Conservation (phyloP, 2,888 invertebrate species). For the Ariolimax columbianus region DNA sequence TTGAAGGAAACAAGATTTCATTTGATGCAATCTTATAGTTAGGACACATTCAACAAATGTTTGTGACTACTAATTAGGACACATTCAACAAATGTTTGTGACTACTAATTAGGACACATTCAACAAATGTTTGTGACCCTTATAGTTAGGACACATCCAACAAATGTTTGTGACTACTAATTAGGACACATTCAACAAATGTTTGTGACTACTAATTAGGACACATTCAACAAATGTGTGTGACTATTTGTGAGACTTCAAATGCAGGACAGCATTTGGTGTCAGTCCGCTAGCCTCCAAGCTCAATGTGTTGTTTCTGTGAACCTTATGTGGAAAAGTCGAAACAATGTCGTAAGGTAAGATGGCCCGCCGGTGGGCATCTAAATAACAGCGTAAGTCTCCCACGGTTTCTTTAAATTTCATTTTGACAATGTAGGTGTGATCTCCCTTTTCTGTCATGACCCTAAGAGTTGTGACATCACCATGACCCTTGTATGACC, state of each 20-base stretch:
- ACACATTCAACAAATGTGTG: neutral
- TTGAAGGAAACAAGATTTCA: no score
- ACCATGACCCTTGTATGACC: slow-evolving; percentile 69
- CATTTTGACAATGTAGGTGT: slow-evolving; percentile 78
- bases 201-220: no score
- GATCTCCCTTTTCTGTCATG: slow-evolving; percentile 73
- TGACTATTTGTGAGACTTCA: slow-evolving; percentile 56
- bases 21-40: no score
- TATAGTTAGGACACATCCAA: no score
- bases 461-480: slow-evolving; percentile 75
- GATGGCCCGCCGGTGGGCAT: slow-evolving; percentile 61
- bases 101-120: no score
- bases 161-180: no score
- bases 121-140: no score
- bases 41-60: no score
- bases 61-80: no score
- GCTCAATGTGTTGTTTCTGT: slow-evolving; percentile 66
- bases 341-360: slow-evolving; percentile 70
- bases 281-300: slow-evolving; percentile 72
- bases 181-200: no score
- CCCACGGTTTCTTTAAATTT: slow-evolving; percentile 74
- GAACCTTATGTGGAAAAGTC: slow-evolving; percentile 71
- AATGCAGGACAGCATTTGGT: slow-evolving; percentile 76
- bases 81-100: no score
- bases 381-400: slow-evolving; percentile 72